Evolutionary conservation across 2,888 invertebrate species (phyloP).

Genomic region (Chorisops tibialis): DNA sequence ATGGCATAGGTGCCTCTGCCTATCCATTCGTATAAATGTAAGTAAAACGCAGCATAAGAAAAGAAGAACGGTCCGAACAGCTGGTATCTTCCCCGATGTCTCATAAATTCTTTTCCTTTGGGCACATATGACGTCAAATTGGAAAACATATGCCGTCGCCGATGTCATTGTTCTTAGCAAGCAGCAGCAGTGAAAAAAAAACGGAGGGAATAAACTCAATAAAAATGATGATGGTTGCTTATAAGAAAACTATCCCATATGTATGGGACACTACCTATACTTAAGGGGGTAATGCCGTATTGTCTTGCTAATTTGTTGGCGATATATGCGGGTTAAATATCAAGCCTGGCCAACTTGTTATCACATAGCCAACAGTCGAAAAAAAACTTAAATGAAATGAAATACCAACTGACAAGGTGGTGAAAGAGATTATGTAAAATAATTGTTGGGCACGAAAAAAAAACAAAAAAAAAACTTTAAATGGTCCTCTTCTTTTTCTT

Average conservation of each 20-base stretch:
- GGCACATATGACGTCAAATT: conserved; percentile 22
- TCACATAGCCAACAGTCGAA: too few relatives aligned
- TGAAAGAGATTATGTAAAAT: too few relatives aligned
- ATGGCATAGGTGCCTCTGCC: too few relatives aligned
- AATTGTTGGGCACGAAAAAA: too few relatives aligned
- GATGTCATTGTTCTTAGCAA: conserved; percentile 21
- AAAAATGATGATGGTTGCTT: conserved; percentile 6
- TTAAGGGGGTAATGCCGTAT: conserved; percentile 12
- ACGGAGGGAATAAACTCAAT: conserved; percentile 4
- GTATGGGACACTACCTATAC: too few relatives aligned
- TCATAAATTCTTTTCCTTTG: conserved; percentile 25
- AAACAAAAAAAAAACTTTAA: too few relatives aligned
- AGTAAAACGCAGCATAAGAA: too few relatives aligned
- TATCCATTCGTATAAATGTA: too few relatives aligned
- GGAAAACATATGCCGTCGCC: conserved; percentile 18
- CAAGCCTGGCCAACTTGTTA: too few relatives aligned
- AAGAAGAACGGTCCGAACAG: conserved; percentile 11
- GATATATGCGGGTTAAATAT: conserved; percentile 12
- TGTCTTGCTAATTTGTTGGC: conserved; percentile 20
- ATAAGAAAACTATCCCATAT: background rate
- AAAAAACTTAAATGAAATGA: too few relatives aligned
- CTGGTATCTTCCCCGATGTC: conserved; percentile 20
- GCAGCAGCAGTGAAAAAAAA: background rate
- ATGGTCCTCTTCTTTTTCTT: too few relatives aligned
- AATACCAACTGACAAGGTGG: too few relatives aligned